Percentiles rank a stretch among this genome's conserved stretches.
Evolutionary conservation across 2,797 vertebrate genomes (phyloP).

Genomic region (Okamejei kenojei): DNA sequence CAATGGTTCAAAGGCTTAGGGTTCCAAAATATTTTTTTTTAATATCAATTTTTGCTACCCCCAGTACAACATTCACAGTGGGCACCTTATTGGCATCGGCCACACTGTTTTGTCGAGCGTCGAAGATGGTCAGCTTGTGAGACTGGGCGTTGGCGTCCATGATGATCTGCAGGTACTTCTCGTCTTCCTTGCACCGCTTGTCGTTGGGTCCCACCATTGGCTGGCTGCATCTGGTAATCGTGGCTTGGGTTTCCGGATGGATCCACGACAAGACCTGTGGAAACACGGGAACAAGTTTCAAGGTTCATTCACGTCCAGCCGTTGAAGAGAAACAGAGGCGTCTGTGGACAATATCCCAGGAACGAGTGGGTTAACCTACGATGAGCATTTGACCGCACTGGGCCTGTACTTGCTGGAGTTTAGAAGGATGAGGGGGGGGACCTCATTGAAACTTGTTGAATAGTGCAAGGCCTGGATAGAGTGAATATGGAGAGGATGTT

Average conservation of each 20-base stretch:
- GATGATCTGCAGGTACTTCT: constrained; percentile 82
- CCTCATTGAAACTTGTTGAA: no score
- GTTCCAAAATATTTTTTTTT: neutral
- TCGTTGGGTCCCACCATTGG: constrained; percentile 81
- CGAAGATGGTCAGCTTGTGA: constrained; percentile 88
- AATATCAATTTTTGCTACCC: neutral
- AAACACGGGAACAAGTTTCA: neutral
- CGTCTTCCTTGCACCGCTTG: constrained; percentile 89
- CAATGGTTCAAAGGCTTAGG: neutral
- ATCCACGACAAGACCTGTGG: constrained; percentile 88
- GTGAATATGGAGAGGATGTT: no score
- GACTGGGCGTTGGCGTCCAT: constrained; percentile 97
- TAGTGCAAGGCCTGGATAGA: no score
- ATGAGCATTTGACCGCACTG: no score
- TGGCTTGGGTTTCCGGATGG: constrained; percentile 90
- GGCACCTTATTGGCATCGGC: constrained; percentile 85
- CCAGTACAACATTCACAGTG: neutral
- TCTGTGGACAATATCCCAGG: no score
- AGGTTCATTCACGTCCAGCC: neutral
- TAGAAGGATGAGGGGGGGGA: no score
- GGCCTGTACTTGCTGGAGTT: no score
- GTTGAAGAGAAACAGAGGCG: no score
- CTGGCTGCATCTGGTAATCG: constrained; percentile 84
- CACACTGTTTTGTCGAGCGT: constrained; percentile 82
- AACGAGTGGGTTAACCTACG: no score